phyloP scores from a whole-genome alignment of 2,888 invertebrate genomes.

The Melipona beecheii region DNA sequence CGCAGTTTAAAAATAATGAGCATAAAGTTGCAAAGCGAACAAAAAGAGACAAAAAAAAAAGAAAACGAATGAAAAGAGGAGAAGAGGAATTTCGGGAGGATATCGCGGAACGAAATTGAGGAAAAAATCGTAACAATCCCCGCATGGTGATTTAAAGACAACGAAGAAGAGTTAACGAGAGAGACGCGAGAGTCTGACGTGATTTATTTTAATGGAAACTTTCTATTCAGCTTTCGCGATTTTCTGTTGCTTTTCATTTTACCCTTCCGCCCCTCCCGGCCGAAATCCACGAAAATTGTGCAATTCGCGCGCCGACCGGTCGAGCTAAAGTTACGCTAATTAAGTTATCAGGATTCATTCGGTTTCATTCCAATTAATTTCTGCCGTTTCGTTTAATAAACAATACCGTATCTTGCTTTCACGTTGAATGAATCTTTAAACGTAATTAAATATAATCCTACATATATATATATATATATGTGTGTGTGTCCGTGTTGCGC shows the following conservation, averaged over 20 bases:
- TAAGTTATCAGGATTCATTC: conserved; percentile 25
- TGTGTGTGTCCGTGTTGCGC: neutral
- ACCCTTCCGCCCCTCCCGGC: neutral
- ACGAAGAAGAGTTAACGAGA: conserved; percentile 5
- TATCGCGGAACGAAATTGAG: neutral
- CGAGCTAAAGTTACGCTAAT: conserved; percentile 22
- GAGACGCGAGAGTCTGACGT: neutral
- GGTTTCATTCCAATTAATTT: conserved; percentile 33
- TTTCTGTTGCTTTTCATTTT: conserved; percentile 14
- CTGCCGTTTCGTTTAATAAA: conserved; percentile 8
- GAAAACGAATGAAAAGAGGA: no score
- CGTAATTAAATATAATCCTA: conserved; percentile 12
- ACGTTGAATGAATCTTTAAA: conserved; percentile 13
- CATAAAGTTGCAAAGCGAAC: neutral
- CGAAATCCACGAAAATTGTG: conserved; percentile 24
- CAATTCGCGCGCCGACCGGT: conserved; percentile 4
- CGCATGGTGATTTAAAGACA: neutral
- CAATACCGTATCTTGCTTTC: neutral
- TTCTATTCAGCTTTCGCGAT: conserved; percentile 37
- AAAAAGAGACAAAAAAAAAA: no score
- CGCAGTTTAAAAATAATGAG: neutral
- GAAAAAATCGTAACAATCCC: neutral
- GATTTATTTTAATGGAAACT: conserved; percentile 29
- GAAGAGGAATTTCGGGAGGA: neutral
- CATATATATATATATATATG: neutral